Conservation (phyloP, 2,113 vertebrate genomes). For the Phaethornis superciliosus region DNA sequence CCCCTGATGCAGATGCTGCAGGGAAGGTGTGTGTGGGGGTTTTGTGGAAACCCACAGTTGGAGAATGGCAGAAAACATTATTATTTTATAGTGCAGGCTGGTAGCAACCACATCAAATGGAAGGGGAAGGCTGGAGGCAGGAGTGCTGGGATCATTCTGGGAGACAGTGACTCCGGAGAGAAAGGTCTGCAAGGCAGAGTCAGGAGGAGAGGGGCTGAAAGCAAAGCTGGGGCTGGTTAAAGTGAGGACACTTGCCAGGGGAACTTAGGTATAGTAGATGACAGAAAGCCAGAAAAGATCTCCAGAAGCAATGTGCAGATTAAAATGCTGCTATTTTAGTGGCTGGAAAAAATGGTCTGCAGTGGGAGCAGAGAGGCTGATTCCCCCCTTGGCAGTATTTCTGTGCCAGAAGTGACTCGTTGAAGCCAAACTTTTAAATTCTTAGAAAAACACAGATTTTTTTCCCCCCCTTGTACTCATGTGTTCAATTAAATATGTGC, state of each 20-base stretch:
- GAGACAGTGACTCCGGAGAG: background rate
- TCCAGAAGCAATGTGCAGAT: background rate
- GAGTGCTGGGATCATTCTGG: background rate
- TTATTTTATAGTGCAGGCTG: background rate
- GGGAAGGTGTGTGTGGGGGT: accelerated
- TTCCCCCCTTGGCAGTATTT: background rate
- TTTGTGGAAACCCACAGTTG: background rate
- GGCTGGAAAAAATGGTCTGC: background rate
- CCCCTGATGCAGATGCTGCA: background rate
- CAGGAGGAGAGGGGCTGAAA: background rate
- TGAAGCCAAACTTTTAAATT: background rate
- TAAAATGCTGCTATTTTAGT: background rate
- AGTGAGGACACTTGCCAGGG: background rate
- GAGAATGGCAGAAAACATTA: background rate
- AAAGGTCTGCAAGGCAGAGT: background rate
- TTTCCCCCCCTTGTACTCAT: background rate
- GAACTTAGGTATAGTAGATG: background rate
- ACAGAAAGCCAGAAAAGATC: background rate
- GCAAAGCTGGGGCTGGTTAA: conserved; percentile 10
- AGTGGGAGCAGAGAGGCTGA: background rate
- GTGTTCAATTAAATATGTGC: background rate
- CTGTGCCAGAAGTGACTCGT: background rate
- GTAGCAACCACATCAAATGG: background rate
- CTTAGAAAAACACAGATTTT: background rate
- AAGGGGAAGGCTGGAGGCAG: background rate